These are phyloP conservation scores for Diphyllodes magnificus DNA, from an alignment of 2,113 vertebrate genomes.

Conservation along the genomic window DNA sequence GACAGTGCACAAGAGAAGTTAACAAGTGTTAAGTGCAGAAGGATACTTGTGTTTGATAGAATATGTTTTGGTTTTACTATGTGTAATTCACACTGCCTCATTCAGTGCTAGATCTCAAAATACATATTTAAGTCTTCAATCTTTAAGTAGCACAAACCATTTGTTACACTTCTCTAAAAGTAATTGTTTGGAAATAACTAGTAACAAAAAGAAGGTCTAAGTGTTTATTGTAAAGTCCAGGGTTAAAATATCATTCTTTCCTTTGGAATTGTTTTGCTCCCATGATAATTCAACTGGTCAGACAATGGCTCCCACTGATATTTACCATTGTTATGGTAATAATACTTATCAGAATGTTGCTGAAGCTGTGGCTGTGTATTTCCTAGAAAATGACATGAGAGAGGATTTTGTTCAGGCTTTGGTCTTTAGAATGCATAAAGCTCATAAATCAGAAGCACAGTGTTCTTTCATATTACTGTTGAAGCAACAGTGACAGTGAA, in stretches of 20 bases:
- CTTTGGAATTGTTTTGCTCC: background rate
- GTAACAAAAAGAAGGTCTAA: background rate
- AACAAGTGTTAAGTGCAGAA: background rate
- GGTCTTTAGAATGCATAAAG: background rate
- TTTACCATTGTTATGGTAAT: slow-evolving; percentile 43
- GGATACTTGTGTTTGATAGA: background rate
- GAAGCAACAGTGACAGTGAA: background rate
- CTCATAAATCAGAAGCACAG: background rate
- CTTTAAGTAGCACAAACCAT: background rate
- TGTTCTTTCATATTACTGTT: background rate
- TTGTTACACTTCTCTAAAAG: background rate
- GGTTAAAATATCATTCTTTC: slow-evolving; percentile 43
- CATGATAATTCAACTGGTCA: slow-evolving; percentile 38
- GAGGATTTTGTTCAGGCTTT: background rate
- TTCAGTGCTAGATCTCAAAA: background rate
- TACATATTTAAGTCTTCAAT: background rate
- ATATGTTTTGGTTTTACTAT: background rate
- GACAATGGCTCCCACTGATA: slow-evolving; percentile 33
- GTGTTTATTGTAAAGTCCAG: background rate
- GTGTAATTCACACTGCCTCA: background rate
- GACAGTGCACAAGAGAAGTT: background rate
- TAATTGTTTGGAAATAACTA: background rate
- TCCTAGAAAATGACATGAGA: slow-evolving; percentile 14
- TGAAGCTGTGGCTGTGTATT: slow-evolving; percentile 28
- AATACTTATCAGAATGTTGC: slow-evolving; percentile 1